These are phyloP conservation scores for Myathropa florea DNA, from an alignment of 2,888 invertebrate genomes.

Conservation along the genomic window DNA sequence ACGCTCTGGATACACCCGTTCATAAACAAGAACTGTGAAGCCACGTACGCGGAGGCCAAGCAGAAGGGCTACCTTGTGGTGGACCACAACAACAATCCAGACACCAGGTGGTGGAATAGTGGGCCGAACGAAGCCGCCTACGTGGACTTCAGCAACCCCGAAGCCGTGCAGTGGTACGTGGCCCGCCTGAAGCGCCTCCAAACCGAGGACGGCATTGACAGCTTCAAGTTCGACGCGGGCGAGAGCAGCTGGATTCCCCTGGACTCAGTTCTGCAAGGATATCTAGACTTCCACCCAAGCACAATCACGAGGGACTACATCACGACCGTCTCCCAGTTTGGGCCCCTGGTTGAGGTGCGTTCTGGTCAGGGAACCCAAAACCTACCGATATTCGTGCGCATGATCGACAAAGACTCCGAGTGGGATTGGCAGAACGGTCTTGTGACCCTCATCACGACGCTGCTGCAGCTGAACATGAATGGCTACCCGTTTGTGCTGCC, in stretches of 20 bases:
- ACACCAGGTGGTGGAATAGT: constrained; percentile 81
- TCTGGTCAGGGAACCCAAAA: constrained; percentile 85
- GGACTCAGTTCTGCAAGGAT: constrained; percentile 83
- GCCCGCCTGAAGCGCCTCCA: constrained; percentile 82
- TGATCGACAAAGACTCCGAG: constrained; percentile 87
- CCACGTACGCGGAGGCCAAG: constrained; percentile 83
- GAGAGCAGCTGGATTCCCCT: constrained; percentile 85
- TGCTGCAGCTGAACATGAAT: constrained; percentile 80
- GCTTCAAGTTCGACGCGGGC: constrained; percentile 91
- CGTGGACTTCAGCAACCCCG: constrained; percentile 86
- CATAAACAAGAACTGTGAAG: constrained; percentile 87
- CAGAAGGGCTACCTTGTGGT: constrained; percentile 82
- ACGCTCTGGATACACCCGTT: constrained; percentile 94
- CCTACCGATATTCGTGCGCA: constrained; percentile 86
- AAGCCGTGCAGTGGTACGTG: constrained; percentile 83
- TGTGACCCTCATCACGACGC: constrained; percentile 85
- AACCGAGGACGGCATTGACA: constrained; percentile 85
- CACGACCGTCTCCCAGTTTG: constrained; percentile 82
- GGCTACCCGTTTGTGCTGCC: constrained; percentile 86
- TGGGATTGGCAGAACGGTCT: constrained; percentile 86
- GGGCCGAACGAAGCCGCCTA: constrained; percentile 81
- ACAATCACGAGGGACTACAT: constrained; percentile 82
- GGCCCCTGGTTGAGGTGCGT: constrained; percentile 85
- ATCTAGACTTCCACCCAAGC: constrained; percentile 80
- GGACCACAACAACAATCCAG: constrained; percentile 79